Percentiles rank a stretch among this genome's conserved stretches.
Evolutionary conservation across 1,140 invertebrate genomes (phyloP).

Genomic region (Parapsyche elsis): DNA sequence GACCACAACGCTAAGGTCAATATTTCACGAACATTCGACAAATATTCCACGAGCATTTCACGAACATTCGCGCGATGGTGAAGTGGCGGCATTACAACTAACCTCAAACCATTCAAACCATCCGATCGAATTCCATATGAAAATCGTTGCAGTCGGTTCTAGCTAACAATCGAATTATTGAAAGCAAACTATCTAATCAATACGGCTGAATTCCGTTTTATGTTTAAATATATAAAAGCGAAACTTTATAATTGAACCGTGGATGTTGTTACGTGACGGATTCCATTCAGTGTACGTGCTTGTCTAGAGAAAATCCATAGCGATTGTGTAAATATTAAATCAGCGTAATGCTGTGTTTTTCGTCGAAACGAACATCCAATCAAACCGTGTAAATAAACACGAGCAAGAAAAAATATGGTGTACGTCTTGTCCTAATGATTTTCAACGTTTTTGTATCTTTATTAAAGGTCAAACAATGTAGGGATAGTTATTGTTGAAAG

Average conservation of each 20-base stretch:
- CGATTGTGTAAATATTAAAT: conserved; percentile 34
- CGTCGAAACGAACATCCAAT: conserved; percentile 15
- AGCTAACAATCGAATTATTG: not conserved
- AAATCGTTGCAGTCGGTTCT: not conserved
- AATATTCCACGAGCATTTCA: too few relatives aligned
- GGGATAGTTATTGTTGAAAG: too few relatives aligned
- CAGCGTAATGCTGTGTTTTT: conserved; percentile 40
- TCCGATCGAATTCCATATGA: not conserved
- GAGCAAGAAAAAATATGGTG: not conserved
- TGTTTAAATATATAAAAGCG: too few relatives aligned
- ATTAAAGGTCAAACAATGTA: not conserved
- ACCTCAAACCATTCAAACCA: not conserved
- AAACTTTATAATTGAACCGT: too few relatives aligned
- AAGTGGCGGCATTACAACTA: too few relatives aligned
- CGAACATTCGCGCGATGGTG: too few relatives aligned
- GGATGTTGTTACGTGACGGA: not conserved
- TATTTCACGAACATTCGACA: too few relatives aligned
- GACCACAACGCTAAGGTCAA: too few relatives aligned
- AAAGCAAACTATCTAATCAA: not conserved
- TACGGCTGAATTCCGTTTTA: not conserved
- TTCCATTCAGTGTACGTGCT: not conserved
- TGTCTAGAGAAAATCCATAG: not conserved
- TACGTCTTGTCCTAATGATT: conserved; percentile 1
- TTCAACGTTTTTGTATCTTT: not conserved
- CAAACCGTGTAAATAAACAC: conserved; percentile 37